phyloP scores from a whole-genome alignment of 2,113 vertebrate species.

The Xyliphius kryptos region DNA sequence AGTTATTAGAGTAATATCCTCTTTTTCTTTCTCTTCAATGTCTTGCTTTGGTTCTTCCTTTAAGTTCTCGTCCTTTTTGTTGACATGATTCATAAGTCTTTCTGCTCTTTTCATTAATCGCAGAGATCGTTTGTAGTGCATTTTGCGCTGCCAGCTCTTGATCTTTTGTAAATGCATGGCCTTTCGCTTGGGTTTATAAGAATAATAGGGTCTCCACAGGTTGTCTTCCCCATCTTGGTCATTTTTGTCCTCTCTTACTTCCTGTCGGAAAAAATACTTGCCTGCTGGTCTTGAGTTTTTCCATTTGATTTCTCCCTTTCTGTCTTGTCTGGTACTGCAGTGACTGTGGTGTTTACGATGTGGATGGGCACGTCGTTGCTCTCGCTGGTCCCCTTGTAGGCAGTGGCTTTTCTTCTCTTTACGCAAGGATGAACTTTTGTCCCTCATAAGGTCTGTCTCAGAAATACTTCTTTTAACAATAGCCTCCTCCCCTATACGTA shows the following conservation, averaged over 20 bases:
- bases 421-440: conserved; percentile 61
- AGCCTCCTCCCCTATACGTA: conserved; percentile 84
- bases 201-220: conserved; percentile 85
- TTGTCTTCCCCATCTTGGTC: conserved; percentile 76
- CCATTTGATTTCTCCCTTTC: conserved; percentile 41
- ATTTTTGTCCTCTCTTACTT: conserved; percentile 71
- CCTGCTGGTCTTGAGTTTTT: conserved; percentile 51
- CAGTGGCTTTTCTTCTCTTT: conserved; percentile 58
- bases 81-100: conserved; percentile 51
- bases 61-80: conserved; percentile 50
- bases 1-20: conserved; percentile 25
- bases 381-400: conserved; percentile 47
- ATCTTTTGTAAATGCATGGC: conserved; percentile 64
- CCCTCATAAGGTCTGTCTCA: conserved; percentile 77
- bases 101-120: conserved; percentile 67
- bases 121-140: conserved; percentile 67
- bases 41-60: conserved; percentile 49
- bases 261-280: conserved; percentile 64
- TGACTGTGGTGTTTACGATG: conserved; percentile 60
- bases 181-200: conserved; percentile 84
- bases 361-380: conserved; percentile 56
- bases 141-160: conserved; percentile 70
- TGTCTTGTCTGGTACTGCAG: conserved; percentile 46
- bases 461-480: conserved; percentile 87
- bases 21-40: conserved; percentile 40